Percentiles rank a stretch among this genome's conserved stretches.
These are phyloP conservation scores for Desoria tigrina DNA, from an alignment of 2,888 invertebrate species.

Conservation along the genomic window DNA sequence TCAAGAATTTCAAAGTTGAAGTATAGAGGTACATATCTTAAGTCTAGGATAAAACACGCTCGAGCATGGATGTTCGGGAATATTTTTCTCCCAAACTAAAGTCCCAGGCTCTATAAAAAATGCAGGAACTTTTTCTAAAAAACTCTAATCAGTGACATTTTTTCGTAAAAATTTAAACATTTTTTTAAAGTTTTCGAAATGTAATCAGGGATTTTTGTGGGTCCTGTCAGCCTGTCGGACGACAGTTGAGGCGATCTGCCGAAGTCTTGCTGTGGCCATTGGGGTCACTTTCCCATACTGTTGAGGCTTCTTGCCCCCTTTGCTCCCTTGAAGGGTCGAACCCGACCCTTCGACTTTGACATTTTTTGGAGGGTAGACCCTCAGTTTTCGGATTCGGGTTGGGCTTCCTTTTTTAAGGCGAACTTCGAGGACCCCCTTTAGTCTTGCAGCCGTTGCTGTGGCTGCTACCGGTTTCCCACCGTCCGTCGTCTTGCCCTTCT, in stretches of 20 bases:
- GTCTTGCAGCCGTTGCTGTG: conserved; percentile 49
- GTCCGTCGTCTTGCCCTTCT: conserved; percentile 16
- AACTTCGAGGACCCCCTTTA: conserved; percentile 50
- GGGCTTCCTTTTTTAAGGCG: conserved; percentile 45
- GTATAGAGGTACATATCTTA: no score
- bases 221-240: conserved; percentile 41
- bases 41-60: no score
- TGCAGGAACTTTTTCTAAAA: no score
- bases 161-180: no score
- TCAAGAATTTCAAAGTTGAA: no score
- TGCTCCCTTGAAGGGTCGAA: not conserved
- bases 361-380: conserved; percentile 50
- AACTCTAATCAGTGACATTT: no score
- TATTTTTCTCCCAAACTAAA: no score
- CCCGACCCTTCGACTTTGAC: conserved; percentile 25
- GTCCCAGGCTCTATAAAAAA: no score
- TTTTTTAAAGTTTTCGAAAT: no score
- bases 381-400: conserved; percentile 45
- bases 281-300: conserved; percentile 47
- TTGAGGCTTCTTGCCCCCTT: conserved; percentile 6
- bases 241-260: conserved; percentile 49
- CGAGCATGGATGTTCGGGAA: no score
- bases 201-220: not conserved
- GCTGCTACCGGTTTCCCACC: conserved; percentile 18
- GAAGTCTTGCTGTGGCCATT: conserved; percentile 45